Evolutionary conservation across 2,113 vertebrate genomes (phyloP).

Genomic region (Ptilonorhynchus violaceus): DNA sequence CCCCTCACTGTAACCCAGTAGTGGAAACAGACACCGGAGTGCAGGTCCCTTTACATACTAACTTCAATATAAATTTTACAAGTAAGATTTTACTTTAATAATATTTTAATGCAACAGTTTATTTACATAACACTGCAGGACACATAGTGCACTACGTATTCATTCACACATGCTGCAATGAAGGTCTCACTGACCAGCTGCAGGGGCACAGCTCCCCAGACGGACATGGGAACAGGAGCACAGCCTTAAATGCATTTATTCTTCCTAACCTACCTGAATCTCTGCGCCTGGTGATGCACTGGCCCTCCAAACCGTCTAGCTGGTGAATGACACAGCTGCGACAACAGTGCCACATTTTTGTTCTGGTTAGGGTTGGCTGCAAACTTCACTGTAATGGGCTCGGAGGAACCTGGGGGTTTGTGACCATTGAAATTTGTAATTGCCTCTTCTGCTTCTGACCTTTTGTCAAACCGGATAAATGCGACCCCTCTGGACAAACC

Average conservation of each 20-base stretch:
- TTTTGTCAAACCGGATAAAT: slow-evolving; percentile 96
- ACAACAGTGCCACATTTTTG: slow-evolving; percentile 92
- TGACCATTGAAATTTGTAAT: slow-evolving; percentile 96
- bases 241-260: slow-evolving; percentile 4
- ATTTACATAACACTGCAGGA: slow-evolving; percentile 4
- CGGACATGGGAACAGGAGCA: not conserved
- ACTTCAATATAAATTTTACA: not conserved
- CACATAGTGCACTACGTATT: not conserved
- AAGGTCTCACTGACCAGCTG: not conserved
- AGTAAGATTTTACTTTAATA: not conserved
- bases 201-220: not conserved
- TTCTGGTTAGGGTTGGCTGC: slow-evolving; percentile 97
- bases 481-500: slow-evolving; percentile 94
- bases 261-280: slow-evolving; percentile 88
- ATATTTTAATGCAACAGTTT: slow-evolving; percentile 12
- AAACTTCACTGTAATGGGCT: slow-evolving; percentile 96
- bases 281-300: slow-evolving; percentile 94
- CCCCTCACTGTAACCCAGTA: not conserved
- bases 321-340: slow-evolving; percentile 94
- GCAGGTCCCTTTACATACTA: not conserved
- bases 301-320: slow-evolving; percentile 93
- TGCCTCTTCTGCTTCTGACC: slow-evolving; percentile 94
- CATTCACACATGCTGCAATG: not conserved
- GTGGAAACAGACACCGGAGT: not conserved
- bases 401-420: slow-evolving; percentile 89